These are phyloP conservation scores for Bombus superbus DNA, from an alignment of 1,140 invertebrate genomes.

Conservation along the genomic window DNA sequence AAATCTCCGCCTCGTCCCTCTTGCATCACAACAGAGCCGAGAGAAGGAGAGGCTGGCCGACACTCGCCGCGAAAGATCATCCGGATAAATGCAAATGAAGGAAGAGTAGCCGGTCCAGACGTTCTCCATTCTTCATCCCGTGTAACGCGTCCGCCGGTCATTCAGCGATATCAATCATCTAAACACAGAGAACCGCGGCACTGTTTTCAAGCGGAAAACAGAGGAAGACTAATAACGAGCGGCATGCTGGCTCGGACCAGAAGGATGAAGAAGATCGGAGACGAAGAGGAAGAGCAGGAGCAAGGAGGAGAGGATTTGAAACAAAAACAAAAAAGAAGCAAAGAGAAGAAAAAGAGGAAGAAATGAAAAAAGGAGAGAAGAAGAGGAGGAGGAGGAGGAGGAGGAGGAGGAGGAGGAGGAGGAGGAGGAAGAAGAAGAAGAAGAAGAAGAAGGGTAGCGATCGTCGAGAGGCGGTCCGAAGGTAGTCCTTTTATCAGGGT, in stretches of 20 bases:
- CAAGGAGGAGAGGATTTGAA: slow-evolving; percentile 18
- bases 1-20: too few relatives aligned
- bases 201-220: slow-evolving; percentile 44
- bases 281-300: slow-evolving; percentile 5
- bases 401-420: slow-evolving; percentile 5
- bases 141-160: slow-evolving; percentile 25
- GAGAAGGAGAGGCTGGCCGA: not conserved
- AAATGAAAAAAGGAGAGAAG: not conserved
- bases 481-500: slow-evolving; percentile 58
- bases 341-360: slow-evolving; percentile 9
- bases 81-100: slow-evolving; percentile 32
- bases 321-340: slow-evolving; percentile 9
- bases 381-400: slow-evolving; percentile 12
- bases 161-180: slow-evolving; percentile 51
- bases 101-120: slow-evolving; percentile 4
- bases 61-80: not conserved
- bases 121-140: slow-evolving; percentile 24
- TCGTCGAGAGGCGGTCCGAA: slow-evolving; percentile 45
- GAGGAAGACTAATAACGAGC: slow-evolving; percentile 57
- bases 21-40: not conserved
- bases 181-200: slow-evolving; percentile 19
- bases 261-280: slow-evolving; percentile 12
- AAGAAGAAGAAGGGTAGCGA: slow-evolving; percentile 36
- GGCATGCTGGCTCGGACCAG: slow-evolving; percentile 25
- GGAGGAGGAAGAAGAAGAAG: slow-evolving; percentile 11